These are phyloP conservation scores for Didymodactylos carnosus DNA, from an alignment of 2,888 invertebrate species.

Conservation along the genomic window DNA sequence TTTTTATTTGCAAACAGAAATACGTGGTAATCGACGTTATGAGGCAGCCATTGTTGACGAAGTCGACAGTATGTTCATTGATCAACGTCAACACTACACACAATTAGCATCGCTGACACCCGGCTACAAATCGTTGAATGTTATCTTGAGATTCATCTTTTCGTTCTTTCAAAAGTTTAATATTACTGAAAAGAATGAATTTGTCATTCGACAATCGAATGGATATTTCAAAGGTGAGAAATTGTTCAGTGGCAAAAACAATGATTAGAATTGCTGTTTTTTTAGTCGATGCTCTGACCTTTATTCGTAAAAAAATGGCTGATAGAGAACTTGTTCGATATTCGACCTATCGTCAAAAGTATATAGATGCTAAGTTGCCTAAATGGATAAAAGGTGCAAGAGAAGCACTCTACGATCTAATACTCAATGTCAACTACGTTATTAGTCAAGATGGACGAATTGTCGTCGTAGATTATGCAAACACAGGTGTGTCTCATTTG, in stretches of 20 bases:
- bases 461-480: conserved; percentile 16
- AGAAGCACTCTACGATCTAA: neutral
- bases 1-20: neutral
- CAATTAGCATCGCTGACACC: neutral
- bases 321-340: neutral
- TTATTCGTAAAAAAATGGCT: neutral
- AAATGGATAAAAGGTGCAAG: neutral
- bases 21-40: neutral
- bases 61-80: conserved; percentile 14
- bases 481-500: conserved; percentile 16
- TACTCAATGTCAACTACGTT: conserved; percentile 14
- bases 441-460: conserved; percentile 13
- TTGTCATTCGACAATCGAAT: neutral
- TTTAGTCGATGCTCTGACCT: neutral
- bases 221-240: neutral
- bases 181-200: neutral
- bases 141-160: conserved; percentile 9
- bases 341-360: neutral
- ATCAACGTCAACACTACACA: conserved; percentile 2
- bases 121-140: conserved; percentile 3
- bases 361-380: neutral
- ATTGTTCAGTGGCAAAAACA: neutral
- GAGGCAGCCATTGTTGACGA: conserved; percentile 13
- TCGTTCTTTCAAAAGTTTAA: neutral
- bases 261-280: neutral